Base-by-base conservation (phyloP, 2,113 vertebrate genomes). In the Cavia porcellus region DNA sequence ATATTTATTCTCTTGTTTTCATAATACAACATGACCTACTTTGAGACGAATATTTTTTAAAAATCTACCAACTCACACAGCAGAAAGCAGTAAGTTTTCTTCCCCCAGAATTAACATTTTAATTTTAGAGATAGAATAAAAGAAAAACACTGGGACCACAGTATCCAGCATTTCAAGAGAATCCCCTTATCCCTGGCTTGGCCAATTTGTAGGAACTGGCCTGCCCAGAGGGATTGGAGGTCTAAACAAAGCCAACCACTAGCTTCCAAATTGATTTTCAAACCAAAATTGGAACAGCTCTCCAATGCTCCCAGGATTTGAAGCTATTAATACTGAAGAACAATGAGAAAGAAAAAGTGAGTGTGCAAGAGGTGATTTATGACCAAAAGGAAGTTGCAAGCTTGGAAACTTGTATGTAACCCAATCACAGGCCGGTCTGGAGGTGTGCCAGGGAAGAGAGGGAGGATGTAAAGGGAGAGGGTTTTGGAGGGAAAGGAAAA, bases 311-410 rank as follows among this genome's bases (percentile, higher is more conserved):
- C 92, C 30, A 97, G 97, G 96, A 97, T 98, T 97, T 96, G 90
- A 97, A 75, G 86, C 90, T 98, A 96, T 94, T 98, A 91, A 98
- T 98, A 97, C 59, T 14, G 77, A 96, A 90, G 97, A 98, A 97
- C 75, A 97, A 91, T 86, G 66, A 98, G 97, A 98, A 97, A 1
- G 47, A 95, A 97, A 97, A 92, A 98, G 90, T 83, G 94, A 96
- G 93, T 81, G 82, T 97, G 98, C 97, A 94, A 94, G 97, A 96
- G 91, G 96, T 98, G 97, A 98, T 98, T 98, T 98, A 96, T 88
- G 92, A 91, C 85, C 0, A 0, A 97, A 97, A 98, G 97, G 98
- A 98, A 98, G 98, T 98, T 97, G 96, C 61, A 89, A 88, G 96
- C 97, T 98, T n/a, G 92, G 93, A 97, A 98, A 98, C 96, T 97